Evolutionary conservation across 2,888 invertebrate species (phyloP).

Genomic region (Pyrgus malvae): DNA sequence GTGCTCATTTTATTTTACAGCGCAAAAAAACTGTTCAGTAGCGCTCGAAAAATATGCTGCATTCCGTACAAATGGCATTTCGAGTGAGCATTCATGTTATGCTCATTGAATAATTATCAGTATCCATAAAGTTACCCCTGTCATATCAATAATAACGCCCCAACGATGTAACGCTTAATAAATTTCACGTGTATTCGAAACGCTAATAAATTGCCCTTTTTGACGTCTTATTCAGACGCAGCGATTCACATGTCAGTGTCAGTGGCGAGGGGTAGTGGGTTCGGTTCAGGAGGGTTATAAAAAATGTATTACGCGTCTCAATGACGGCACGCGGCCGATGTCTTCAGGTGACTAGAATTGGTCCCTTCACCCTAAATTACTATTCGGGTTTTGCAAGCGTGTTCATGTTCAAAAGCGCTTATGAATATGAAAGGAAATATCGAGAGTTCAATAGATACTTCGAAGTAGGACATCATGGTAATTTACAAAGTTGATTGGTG

Average conservation of each 20-base stretch:
- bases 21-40: conserved; percentile 6
- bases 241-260: conserved; percentile 61
- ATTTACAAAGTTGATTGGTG: no score
- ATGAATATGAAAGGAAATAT: not conserved
- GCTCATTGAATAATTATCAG: conserved; percentile 35
- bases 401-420: conserved; percentile 2
- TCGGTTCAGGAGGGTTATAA: conserved; percentile 47
- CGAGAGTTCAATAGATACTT: no score
- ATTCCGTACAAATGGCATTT: conserved; percentile 17
- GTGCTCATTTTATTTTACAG: conserved; percentile 15
- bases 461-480: no score
- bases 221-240: conserved; percentile 67
- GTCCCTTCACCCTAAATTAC: conserved; percentile 39
- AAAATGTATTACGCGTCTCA: conserved; percentile 51
- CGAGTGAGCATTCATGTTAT: conserved; percentile 18
- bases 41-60: conserved; percentile 14
- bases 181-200: conserved; percentile 64
- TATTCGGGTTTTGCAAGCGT: not conserved
- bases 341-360: conserved; percentile 53
- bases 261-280: conserved; percentile 41
- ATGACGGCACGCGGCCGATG: conserved; percentile 54
- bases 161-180: conserved; percentile 74
- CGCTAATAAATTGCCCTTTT: conserved; percentile 75
- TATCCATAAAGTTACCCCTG: conserved; percentile 53
- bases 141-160: conserved; percentile 47